These are phyloP conservation scores for Tenodera sinensis DNA, from an alignment of 2,888 invertebrate genomes.

Conservation along the genomic window DNA sequence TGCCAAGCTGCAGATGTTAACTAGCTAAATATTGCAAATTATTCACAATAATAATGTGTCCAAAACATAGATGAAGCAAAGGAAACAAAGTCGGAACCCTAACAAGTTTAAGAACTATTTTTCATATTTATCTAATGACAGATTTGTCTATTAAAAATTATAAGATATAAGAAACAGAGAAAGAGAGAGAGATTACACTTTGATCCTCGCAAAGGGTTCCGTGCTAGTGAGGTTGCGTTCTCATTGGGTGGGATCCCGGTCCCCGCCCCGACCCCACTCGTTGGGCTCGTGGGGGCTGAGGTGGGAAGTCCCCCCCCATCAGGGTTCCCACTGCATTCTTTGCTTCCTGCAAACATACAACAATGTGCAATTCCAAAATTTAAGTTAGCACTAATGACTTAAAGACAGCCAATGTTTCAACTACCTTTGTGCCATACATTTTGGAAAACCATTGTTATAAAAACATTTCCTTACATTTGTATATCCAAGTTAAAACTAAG, in stretches of 20 bases:
- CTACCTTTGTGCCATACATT: slow-evolving; percentile 17
- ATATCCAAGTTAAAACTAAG: neutral
- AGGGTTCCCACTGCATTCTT: slow-evolving; percentile 58
- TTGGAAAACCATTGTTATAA: slow-evolving; percentile 40
- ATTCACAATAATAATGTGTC: neutral
- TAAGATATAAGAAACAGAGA: slow-evolving; percentile 5
- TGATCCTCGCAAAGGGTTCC: slow-evolving; percentile 77
- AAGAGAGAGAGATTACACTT: slow-evolving; percentile 60
- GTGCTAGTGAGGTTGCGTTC: slow-evolving; percentile 50
- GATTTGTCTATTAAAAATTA: neutral
- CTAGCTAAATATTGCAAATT: neutral
- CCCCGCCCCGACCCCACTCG: slow-evolving; percentile 34
- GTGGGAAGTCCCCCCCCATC: slow-evolving; percentile 65
- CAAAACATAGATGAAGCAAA: slow-evolving; percentile 1
- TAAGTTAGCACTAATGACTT: neutral
- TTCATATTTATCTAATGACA: neutral
- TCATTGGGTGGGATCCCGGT: slow-evolving; percentile 34
- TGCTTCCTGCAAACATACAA: slow-evolving; percentile 56
- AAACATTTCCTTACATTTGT: neutral
- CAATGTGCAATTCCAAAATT: slow-evolving; percentile 24
- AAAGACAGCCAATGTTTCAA: neutral
- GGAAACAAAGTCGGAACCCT: slow-evolving; percentile 11
- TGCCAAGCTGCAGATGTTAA: neutral
- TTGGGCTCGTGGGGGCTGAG: slow-evolving; percentile 45
- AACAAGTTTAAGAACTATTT: neutral